Conservation (phyloP, 1,140 invertebrate genomes). For the Drosophila pachea region DNA sequence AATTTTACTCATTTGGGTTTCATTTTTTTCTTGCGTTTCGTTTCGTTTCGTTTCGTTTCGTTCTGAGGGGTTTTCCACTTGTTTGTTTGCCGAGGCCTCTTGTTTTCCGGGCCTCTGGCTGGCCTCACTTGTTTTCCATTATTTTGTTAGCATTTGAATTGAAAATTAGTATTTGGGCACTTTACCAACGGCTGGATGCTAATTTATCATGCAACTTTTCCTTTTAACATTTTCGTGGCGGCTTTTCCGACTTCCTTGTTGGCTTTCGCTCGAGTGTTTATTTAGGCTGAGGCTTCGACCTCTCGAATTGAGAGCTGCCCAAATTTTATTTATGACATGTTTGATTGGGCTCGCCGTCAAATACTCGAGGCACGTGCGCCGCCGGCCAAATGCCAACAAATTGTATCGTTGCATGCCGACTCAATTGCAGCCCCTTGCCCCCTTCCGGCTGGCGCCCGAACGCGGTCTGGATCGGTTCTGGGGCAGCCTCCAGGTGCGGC, state of each 20-base stretch:
- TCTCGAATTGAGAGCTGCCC: conserved; percentile 26
- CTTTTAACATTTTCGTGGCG: conserved; percentile 13
- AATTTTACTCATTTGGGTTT: too few relatives aligned
- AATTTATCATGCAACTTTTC: conserved; percentile 69
- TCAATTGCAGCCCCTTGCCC: conserved; percentile 69
- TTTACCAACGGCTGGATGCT: conserved; percentile 54
- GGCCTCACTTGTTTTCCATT: conserved; percentile 68
- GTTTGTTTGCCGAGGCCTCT: conserved; percentile 40
- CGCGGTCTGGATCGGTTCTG: conserved; percentile 5
- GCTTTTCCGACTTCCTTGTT: conserved; percentile 25
- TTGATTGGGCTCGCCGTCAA: conserved; percentile 55
- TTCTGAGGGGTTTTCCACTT: conserved; percentile 8
- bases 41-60: not conserved
- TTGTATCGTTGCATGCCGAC: conserved; percentile 39
- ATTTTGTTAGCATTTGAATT: conserved; percentile 77
- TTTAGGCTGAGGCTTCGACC: conserved; percentile 47
- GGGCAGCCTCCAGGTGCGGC: conserved; percentile 6
- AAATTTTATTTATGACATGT: conserved; percentile 77
- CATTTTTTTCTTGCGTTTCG: conserved; percentile 9
- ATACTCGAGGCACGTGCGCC: conserved; percentile 25
- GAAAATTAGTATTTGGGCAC: conserved; percentile 75
- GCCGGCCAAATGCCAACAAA: conserved; percentile 30
- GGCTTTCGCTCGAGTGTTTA: conserved; percentile 53
- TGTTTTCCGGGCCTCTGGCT: conserved; percentile 43
- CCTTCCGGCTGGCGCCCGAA: conserved; percentile 40